These are phyloP conservation scores for Coregonus ussuriensis DNA, from an alignment of 2,797 vertebrate genomes.

Conservation along the genomic window DNA sequence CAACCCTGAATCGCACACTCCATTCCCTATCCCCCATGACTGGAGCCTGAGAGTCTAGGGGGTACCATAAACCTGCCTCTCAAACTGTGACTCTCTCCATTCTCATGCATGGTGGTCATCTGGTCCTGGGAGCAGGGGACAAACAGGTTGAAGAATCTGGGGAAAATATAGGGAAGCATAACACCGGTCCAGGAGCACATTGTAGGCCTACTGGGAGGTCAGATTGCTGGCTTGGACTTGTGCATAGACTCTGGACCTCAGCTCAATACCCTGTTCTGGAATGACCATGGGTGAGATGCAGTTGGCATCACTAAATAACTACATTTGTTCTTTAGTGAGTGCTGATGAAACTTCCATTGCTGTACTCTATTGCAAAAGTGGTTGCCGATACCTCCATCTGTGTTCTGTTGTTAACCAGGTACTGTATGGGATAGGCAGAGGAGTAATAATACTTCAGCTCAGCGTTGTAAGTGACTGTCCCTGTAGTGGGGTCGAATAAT, in stretches of 20 bases:
- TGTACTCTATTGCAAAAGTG: slow-evolving; percentile 73
- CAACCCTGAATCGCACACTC: too few species aligned
- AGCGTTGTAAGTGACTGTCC: slow-evolving; percentile 53
- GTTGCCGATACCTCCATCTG: slow-evolving; percentile 67
- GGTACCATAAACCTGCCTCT: too few species aligned
- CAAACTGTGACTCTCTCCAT: slow-evolving; percentile 67
- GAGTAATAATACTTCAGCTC: slow-evolving; percentile 72
- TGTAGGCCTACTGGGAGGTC: slow-evolving; percentile 63
- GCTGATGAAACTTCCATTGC: slow-evolving; percentile 82
- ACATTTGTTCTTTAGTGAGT: slow-evolving; percentile 39
- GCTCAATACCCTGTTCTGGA: slow-evolving; percentile 65
- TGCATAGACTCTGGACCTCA: slow-evolving; percentile 66
- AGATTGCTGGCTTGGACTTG: slow-evolving; percentile 67
- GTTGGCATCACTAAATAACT: not conserved
- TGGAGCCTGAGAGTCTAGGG: too few species aligned
- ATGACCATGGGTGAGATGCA: slow-evolving; percentile 62
- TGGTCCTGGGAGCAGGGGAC: slow-evolving; percentile 68
- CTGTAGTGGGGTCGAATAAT: slow-evolving; percentile 55
- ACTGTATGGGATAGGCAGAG: slow-evolving; percentile 69
- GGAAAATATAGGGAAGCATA: too few species aligned
- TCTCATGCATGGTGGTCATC: slow-evolving; percentile 68
- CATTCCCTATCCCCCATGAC: too few species aligned
- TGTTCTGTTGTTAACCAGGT: slow-evolving; percentile 70
- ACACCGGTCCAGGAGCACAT: too few species aligned
- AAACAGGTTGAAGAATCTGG: slow-evolving; percentile 74